These are phyloP conservation scores for Oreortyx pictus DNA, from an alignment of 2,797 vertebrate species.

Conservation along the genomic window DNA sequence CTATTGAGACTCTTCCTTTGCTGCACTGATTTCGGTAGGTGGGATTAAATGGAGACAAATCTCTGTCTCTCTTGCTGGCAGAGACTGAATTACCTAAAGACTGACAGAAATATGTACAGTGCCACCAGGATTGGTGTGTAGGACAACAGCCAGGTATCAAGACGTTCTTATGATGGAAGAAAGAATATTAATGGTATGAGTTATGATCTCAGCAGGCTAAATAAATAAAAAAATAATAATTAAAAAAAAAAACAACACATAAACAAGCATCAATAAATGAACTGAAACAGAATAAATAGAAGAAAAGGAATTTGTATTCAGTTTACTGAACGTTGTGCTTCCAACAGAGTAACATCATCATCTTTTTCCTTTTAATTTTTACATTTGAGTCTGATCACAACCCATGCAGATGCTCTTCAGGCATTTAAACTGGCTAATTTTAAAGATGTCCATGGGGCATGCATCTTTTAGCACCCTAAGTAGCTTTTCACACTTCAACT, in stretches of 20 bases:
- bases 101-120: background rate
- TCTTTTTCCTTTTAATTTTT: conserved; percentile 54
- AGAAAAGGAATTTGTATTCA: background rate
- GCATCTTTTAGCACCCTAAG: conserved; percentile 66
- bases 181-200: background rate
- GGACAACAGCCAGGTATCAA: background rate
- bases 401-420: background rate
- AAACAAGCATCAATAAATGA: background rate
- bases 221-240: background rate
- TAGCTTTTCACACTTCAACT: conserved; percentile 59
- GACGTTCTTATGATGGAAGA: background rate
- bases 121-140: background rate
- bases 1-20: background rate
- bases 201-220: background rate
- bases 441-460: conserved; percentile 24
- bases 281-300: background rate
- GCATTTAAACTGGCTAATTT: conserved; percentile 53
- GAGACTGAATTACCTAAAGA: background rate
- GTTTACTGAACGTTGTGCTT: background rate
- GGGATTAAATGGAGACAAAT: background rate
- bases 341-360: background rate
- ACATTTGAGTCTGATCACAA: conserved; percentile 34
- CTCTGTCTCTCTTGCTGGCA: background rate
- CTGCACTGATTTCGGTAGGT: background rate
- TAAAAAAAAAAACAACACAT: background rate